phyloP scores from a whole-genome alignment of 1,140 invertebrate genomes.

The Stegodyphus dumicola region DNA sequence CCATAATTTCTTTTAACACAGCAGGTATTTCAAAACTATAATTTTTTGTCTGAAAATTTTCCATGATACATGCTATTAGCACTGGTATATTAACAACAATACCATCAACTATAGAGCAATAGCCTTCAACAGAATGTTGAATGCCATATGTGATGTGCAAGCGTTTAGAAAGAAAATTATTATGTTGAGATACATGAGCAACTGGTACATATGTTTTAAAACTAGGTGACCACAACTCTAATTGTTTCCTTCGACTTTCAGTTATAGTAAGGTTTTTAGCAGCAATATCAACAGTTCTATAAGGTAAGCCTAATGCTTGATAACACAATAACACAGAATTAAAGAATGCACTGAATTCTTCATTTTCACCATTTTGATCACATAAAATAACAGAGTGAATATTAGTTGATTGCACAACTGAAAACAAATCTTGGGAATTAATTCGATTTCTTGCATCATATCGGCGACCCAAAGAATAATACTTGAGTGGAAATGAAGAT shows the following conservation, averaged over 20 bases:
- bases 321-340: slow-evolving; percentile 8
- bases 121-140: slow-evolving; percentile 16
- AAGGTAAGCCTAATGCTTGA: slow-evolving; percentile 6
- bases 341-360: background rate
- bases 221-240: slow-evolving; percentile 42
- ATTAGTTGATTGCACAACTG: slow-evolving; percentile 32
- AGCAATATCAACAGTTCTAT: background rate
- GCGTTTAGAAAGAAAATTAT: slow-evolving; percentile 33
- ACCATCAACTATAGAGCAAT: slow-evolving; percentile 27
- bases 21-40: slow-evolving; percentile 1
- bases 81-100: slow-evolving; percentile 30
- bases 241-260: slow-evolving; percentile 5
- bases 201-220: background rate
- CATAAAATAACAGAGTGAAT: slow-evolving; percentile 9
- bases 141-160: slow-evolving; percentile 28
- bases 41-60: slow-evolving; percentile 29
- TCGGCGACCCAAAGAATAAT: slow-evolving; percentile 20
- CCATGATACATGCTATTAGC: slow-evolving; percentile 35
- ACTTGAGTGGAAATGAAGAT: background rate
- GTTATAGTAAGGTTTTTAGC: slow-evolving; percentile 1
- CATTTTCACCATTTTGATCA: background rate
- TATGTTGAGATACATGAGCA: background rate
- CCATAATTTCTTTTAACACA: background rate
- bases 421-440: slow-evolving; percentile 2
- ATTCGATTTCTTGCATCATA: background rate